Evolutionary conservation across 1,140 invertebrate genomes (phyloP), one percentile per base, ranked within the genome.

Genomic region (Planococcus citri): DNA sequence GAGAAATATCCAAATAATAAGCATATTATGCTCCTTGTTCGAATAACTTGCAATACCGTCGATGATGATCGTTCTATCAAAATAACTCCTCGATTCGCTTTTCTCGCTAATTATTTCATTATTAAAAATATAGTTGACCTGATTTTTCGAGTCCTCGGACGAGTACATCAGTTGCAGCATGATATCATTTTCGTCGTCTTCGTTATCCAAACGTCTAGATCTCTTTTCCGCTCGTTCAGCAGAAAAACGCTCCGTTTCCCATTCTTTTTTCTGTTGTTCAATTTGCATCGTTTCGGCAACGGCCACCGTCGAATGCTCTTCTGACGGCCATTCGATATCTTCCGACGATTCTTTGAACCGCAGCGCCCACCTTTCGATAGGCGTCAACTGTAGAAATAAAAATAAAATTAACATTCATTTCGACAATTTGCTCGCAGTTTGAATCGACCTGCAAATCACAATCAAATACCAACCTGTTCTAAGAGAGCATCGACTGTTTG

Each of bases 361-460:
- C 84, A 98, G 91, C 21, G 95, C 96, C 80, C 96, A 98, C 68
- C 88, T 84, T 79, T 98, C 95, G 69, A 98, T 87, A 0, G 91
- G 89, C 27, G 88, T 89, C 27, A 98, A 78, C 94, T 97, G 79
- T 24, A 77, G 72, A 73, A 74, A 70, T 73, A 29, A 68, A 8
- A 24, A 25, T 4, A 64, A 24, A 64, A 24, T 27, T 9, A 25
- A 64, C 21, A 25, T 2, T 64, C 24, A 25, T n/a, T n/a, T n/a
- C n/a, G n/a, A n/a, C n/a, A n/a, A n/a, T n/a, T n/a, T n/a, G n/a
- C n/a, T n/a, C n/a, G n/a, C n/a, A n/a, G n/a, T n/a, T n/a, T 17
- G 51, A 64, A 64, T 64, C 6, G 9, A 24, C 17, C 60, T 24
- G 20, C 27, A 69, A 72, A 21, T n/a, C 22, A 37, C 20, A 41